Base-by-base conservation (phyloP, 92 coral and sea anemone genomes). In the Epizoanthus ramosus region DNA sequence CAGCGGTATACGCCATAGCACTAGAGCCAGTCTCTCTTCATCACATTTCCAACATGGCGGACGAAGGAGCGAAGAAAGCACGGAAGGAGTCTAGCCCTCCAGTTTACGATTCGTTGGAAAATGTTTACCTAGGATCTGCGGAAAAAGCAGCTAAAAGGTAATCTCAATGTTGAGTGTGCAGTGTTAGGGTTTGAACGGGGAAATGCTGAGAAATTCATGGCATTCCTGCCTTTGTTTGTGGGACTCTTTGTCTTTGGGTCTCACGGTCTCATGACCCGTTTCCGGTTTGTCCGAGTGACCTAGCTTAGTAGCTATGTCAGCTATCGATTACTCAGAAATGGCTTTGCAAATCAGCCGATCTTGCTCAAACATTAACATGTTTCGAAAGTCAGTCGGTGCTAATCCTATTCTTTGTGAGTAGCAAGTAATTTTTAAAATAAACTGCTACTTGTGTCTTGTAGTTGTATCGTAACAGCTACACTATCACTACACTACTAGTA, bases 21-120 rank as follows among this genome's bases (percentile, higher is more conserved):
- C 68, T 57, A 75, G 80, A 16, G 35, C 80, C 80, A 75, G 80
- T 57, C 68, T 58, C 50, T 57, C 60, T 54, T 23, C 37, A 24
- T 28, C 19, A 6, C 74, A 13, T 61, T 70, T 50, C 8, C 71
- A 92, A 81, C 37, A 91, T 91, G 97, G 91, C 88, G 89, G 90
- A 87, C 31, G 83, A 23, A 71, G 86, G 59, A 64, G 84, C 72
- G 56, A 81, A 86, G 35, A 74, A 81, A 80, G 65, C 83, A 23
- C 90, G 94, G 25, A 88, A 74, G 14, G 91, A 69, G 10, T 61
- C 84, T 8, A 86, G 89, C 71, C 98, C 98, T 39, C 95, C 98
- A 5, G 60, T 84, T 53, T 91, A 75, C 68, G 87, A 86, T 41
- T 80, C 98, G 15, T 87, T 93, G 25, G 91, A 91, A 37, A 74